These are phyloP conservation scores for Calidris pugnax DNA, from an alignment of 2,113 vertebrate species.

Conservation along the genomic window DNA sequence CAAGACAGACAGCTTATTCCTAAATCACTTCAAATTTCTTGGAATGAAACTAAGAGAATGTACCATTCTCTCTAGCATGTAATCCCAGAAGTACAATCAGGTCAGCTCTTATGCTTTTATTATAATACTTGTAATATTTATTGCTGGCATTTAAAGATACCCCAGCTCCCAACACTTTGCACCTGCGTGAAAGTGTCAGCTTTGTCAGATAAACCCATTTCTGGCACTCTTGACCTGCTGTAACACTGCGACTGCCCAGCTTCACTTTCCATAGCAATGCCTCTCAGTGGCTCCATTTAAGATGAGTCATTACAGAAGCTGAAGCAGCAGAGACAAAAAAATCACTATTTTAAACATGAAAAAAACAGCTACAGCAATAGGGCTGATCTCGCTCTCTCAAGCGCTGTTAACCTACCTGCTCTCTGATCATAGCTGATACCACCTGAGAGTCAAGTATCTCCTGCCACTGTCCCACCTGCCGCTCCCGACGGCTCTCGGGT, in stretches of 20 bases:
- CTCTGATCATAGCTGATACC: neutral
- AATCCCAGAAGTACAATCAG: neutral
- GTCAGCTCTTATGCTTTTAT: neutral
- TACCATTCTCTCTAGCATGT: neutral
- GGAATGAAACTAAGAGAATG: neutral
- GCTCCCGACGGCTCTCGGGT: fast-evolving
- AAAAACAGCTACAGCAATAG: neutral
- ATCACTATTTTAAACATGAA: neutral
- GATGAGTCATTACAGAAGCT: neutral
- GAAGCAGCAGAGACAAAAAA: neutral
- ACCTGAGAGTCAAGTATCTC: neutral
- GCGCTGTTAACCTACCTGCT: neutral
- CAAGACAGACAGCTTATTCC: neutral
- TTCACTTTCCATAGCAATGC: neutral
- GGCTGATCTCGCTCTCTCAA: neutral
- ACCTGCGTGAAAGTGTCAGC: neutral
- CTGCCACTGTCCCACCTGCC: neutral
- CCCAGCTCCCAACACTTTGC: neutral
- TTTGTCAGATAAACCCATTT: neutral
- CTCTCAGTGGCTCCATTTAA: neutral
- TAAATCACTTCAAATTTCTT: neutral
- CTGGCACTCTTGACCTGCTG: neutral
- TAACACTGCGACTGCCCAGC: neutral
- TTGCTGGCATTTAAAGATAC: neutral
- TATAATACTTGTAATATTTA: neutral